These are phyloP conservation scores for Saccostrea cuccullata DNA, from an alignment of 1,140 invertebrate species.

Conservation along the genomic window DNA sequence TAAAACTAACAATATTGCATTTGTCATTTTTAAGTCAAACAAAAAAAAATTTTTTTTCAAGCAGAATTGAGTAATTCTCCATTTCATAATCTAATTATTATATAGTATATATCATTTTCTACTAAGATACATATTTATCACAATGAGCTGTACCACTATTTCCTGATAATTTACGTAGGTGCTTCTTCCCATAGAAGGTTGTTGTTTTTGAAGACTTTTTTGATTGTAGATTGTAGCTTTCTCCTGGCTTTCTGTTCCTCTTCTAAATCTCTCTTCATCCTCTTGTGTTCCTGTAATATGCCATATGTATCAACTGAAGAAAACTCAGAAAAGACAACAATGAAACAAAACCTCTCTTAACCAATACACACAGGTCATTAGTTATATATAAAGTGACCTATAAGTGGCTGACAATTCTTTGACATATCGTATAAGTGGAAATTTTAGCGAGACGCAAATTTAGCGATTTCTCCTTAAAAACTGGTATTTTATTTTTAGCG, in stretches of 20 bases:
- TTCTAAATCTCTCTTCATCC: conserved; percentile 64
- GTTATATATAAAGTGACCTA: too few species aligned
- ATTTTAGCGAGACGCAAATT: too few species aligned
- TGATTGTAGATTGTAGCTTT: conserved; percentile 58
- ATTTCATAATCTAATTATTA: neutral
- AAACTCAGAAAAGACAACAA: neutral
- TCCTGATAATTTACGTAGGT: conserved; percentile 29
- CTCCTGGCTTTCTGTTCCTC: conserved; percentile 64
- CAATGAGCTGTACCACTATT: neutral
- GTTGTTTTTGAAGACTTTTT: conserved; percentile 52
- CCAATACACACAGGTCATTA: too few species aligned
- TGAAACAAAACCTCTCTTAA: too few species aligned
- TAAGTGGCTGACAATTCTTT: too few species aligned
- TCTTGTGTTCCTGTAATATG: conserved; percentile 62
- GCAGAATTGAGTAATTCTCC: neutral
- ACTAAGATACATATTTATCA: neutral
- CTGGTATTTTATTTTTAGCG: too few species aligned
- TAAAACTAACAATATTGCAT: neutral
- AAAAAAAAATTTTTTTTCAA: neutral
- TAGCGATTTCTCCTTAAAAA: too few species aligned
- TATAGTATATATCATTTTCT: neutral
- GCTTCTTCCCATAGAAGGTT: conserved; percentile 52
- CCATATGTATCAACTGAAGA: neutral
- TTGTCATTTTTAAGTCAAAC: neutral
- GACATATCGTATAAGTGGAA: too few species aligned